phyloP scores from a whole-genome alignment of 2,113 vertebrate species.

The Epinephelus moara region DNA sequence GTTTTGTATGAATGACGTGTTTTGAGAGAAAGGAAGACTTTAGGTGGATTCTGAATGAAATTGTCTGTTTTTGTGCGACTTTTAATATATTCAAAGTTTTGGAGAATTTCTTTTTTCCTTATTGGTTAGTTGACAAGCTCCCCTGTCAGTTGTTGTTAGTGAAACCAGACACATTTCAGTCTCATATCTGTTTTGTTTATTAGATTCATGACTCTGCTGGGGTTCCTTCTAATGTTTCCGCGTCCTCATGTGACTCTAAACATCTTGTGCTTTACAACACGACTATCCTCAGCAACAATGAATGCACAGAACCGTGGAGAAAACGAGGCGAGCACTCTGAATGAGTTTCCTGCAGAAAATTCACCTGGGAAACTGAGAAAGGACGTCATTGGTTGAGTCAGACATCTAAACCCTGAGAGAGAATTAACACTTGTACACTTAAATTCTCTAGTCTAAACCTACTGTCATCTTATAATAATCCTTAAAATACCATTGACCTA shows the following conservation, averaged over 20 bases:
- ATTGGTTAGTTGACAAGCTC: not conserved
- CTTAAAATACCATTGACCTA: constrained; percentile 59
- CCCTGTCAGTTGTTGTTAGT: not conserved
- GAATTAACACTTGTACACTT: constrained; percentile 41
- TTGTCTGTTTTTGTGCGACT: not conserved
- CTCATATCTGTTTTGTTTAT: constrained; percentile 6
- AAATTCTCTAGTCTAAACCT: constrained; percentile 46
- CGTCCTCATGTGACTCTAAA: constrained; percentile 25
- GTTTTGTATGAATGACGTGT: not conserved
- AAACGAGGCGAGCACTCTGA: not conserved
- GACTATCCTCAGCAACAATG: not conserved
- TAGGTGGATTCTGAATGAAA: not conserved
- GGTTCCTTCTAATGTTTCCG: constrained; percentile 21
- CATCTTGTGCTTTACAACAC: not conserved
- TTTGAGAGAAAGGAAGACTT: not conserved
- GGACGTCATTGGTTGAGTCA: constrained; percentile 18
- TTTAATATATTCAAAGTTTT: not conserved
- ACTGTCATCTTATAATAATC: constrained; percentile 59
- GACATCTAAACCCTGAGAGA: constrained; percentile 38
- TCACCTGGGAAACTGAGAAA: constrained; percentile 6
- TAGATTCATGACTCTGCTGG: constrained; percentile 15
- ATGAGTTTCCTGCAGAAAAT: constrained; percentile 28
- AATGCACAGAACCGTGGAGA: not conserved
- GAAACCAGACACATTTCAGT: not conserved
- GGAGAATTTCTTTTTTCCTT: not conserved